Percentiles rank a stretch among this genome's conserved stretches.
Conservation (phyloP, 1,140 invertebrate species). For the Aricia agestis region DNA sequence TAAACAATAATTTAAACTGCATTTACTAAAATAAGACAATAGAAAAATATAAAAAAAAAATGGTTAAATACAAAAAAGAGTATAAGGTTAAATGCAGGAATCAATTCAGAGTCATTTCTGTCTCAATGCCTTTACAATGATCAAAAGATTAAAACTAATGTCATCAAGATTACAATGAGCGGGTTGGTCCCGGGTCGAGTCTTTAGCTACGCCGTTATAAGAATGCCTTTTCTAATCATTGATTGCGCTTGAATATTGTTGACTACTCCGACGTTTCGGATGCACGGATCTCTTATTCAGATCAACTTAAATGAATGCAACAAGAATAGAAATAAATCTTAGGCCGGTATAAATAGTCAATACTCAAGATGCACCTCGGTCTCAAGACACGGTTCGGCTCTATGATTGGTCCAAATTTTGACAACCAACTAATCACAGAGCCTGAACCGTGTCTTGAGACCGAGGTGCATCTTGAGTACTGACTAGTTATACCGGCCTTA, state of each 20-base stretch:
- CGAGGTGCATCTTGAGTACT: too few relatives aligned
- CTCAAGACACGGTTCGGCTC: too few relatives aligned
- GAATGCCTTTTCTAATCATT: constrained; percentile 70
- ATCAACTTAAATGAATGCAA: too few relatives aligned
- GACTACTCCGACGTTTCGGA: neutral
- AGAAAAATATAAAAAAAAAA: constrained; percentile 14
- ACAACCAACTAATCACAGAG: too few relatives aligned
- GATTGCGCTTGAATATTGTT: constrained; percentile 35
- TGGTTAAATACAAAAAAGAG: too few relatives aligned
- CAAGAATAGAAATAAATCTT: too few relatives aligned
- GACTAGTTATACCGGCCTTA: too few relatives aligned
- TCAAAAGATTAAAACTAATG: constrained; percentile 50
- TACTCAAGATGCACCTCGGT: too few relatives aligned
- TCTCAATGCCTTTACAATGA: constrained; percentile 72
- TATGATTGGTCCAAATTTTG: too few relatives aligned
- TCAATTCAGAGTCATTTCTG: constrained; percentile 42
- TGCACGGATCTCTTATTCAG: neutral
- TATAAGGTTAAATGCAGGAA: constrained; percentile 27
- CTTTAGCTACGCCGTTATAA: constrained; percentile 53
- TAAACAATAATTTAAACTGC: constrained; percentile 18
- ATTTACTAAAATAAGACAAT: constrained; percentile 20
- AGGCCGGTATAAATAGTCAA: too few relatives aligned
- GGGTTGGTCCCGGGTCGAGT: constrained; percentile 57
- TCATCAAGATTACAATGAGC: constrained; percentile 73
- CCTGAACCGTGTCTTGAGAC: too few relatives aligned